Percentiles rank a stretch among this genome's conserved stretches.
Evolutionary conservation across 1,140 invertebrate species (phyloP).

Genomic region (Sarcophaga bullata): DNA sequence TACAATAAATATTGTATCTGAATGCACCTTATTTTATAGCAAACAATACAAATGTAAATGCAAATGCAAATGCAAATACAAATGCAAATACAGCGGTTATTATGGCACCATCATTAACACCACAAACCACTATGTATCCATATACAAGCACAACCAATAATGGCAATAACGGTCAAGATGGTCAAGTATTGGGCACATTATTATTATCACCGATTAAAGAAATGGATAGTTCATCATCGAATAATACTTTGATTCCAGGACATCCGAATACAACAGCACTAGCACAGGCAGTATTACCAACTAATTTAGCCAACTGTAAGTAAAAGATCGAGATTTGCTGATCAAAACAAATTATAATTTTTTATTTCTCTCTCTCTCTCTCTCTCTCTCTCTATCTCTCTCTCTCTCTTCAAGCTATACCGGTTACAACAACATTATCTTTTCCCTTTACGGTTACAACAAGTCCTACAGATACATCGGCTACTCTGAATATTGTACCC

Average conservation of each 20-base stretch:
- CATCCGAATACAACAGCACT: constrained; percentile 61
- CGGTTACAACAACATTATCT: constrained; percentile 57
- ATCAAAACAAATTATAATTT: background rate
- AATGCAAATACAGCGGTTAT: constrained; percentile 52
- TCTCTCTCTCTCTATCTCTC: background rate
- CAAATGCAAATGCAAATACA: constrained; percentile 35
- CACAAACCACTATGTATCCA: constrained; percentile 70
- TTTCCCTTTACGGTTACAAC: constrained; percentile 61
- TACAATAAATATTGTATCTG: too few species aligned
- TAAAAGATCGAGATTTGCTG: constrained; percentile 27
- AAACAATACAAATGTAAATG: background rate
- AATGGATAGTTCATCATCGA: constrained; percentile 75
- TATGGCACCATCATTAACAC: constrained; percentile 66
- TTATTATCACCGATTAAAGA: constrained; percentile 83
- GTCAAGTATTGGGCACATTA: constrained; percentile 78
- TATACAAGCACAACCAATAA: constrained; percentile 70
- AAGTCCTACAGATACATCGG: constrained; percentile 52
- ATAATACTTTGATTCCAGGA: constrained; percentile 75
- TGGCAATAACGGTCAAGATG: constrained; percentile 69
- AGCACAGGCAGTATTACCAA: constrained; percentile 56
- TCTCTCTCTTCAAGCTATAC: constrained; percentile 46
- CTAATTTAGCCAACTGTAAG: constrained; percentile 45
- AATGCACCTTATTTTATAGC: too few species aligned
- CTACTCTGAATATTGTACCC: constrained; percentile 59
- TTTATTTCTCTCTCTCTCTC: background rate